A percentile compares a stretch with the other conserved stretches of the same genome.
phyloP scores from a whole-genome alignment of 1,140 invertebrate genomes.

The Scylla paramamosain region DNA sequence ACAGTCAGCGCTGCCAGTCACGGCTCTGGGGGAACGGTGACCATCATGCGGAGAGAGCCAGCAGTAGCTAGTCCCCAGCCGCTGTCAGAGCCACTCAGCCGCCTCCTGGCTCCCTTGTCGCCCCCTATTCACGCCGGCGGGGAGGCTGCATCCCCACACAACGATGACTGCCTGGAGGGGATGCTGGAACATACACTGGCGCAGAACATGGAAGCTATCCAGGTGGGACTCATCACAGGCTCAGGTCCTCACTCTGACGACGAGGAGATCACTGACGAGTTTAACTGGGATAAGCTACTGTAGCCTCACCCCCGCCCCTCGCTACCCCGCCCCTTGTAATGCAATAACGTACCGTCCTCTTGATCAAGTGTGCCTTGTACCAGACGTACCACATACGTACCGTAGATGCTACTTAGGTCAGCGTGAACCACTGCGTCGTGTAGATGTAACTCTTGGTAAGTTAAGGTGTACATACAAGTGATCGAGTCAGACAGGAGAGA shows the following conservation, averaged over 20 bases:
- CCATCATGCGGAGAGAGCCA: conserved; percentile 67
- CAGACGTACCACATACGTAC: neutral
- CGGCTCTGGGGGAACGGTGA: conserved; percentile 75
- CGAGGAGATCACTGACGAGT: conserved; percentile 77
- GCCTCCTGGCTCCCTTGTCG: conserved; percentile 71
- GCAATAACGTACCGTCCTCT: neutral
- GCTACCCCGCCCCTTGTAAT: neutral
- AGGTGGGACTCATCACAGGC: conserved; percentile 73
- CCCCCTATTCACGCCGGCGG: conserved; percentile 54
- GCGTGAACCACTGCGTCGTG: neutral
- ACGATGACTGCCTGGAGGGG: conserved; percentile 65
- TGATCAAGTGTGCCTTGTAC: neutral
- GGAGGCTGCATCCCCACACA: neutral
- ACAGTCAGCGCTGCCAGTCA: conserved; percentile 74
- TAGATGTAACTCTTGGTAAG: neutral
- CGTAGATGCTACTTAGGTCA: neutral
- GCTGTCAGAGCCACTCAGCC: conserved; percentile 71
- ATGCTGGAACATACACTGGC: conserved; percentile 56
- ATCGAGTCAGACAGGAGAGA: neutral
- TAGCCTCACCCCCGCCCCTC: conserved; percentile 1
- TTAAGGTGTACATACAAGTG: neutral
- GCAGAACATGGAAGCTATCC: conserved; percentile 69
- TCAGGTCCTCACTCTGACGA: conserved; percentile 74
- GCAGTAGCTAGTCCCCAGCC: conserved; percentile 34
- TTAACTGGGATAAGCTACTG: conserved; percentile 77